Base-by-base conservation (phyloP, 2,888 invertebrate species). In the Andricus curvator region DNA sequence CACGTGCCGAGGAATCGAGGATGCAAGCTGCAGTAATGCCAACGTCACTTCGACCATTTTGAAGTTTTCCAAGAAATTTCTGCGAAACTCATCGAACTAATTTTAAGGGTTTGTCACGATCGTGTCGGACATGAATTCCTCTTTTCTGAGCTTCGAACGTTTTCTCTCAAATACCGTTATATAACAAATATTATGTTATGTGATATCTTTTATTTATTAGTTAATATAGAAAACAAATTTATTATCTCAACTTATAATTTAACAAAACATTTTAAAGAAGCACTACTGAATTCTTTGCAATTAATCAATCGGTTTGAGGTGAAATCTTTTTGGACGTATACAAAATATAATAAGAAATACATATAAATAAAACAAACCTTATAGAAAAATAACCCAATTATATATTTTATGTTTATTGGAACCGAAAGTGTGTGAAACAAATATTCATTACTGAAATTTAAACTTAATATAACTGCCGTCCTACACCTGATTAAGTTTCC, bases 61-160 rank as follows among this genome's bases (percentile, higher is more conserved):
- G 33, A 74, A 74, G 33, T 74, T 74, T 74, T 37, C 74, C 37
- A 74, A 74, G 74, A 74, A 74, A 74, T 74, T 74, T 60, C 74
- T 74, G n/a, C 33, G 51, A 33, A 74, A 74, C 74, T 74, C 74
- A 74, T 74, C 74, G 56, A 74, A 74, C 74, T 74, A 74, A 74
- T 74, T 74, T 74, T 37, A 74, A 37, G 33, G 15, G 33, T 60
- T 74, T 74, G 51, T 74, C 56, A 56, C 33, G 33, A 56, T 56
- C 74, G 56, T n/a, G n/a, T 56, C 9, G 15, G 17, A 68, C 56
- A 74, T 74, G 2, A 74, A 74, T 74, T 56, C 17, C 48, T 48
- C 68, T 44, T 68, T 68, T 68, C 48, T 48, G 48, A 44, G 29
- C 25, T 48, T 17, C 48, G 2, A 15, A 48, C 22, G 0, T 25